These are phyloP conservation scores for Orientallactaga sibirica DNA, from an alignment of 2,797 vertebrate species.

Conservation along the genomic window DNA sequence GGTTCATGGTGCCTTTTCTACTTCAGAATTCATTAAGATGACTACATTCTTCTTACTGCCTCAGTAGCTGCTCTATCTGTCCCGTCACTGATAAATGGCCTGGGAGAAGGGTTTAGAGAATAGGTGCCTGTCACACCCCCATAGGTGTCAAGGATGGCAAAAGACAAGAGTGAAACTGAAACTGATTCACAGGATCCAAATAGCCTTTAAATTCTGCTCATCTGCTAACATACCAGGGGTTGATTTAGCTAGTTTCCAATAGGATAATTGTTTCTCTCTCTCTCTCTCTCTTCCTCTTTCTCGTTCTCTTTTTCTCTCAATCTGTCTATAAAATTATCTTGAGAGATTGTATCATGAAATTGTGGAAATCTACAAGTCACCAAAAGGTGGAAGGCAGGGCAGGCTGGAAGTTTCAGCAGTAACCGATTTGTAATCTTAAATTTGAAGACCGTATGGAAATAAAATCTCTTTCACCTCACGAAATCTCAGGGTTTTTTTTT, in stretches of 20 bases:
- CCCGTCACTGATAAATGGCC: neutral
- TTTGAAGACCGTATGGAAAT: neutral
- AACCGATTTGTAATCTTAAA: neutral
- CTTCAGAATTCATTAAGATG: neutral
- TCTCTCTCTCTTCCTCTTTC: neutral
- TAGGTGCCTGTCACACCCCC: neutral
- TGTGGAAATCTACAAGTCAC: neutral
- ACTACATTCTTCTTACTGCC: neutral
- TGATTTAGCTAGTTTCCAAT: neutral
- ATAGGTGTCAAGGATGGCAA: neutral
- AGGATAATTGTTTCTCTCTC: neutral
- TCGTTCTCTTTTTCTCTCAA: neutral
- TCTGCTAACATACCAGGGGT: neutral
- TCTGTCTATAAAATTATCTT: neutral
- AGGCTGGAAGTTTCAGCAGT: neutral
- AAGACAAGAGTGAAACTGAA: neutral
- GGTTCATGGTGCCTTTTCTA: neutral
- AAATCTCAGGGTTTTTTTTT: neutral
- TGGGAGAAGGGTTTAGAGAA: neutral
- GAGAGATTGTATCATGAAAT: neutral
- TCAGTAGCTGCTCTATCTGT: neutral
- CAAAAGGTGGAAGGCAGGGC: neutral
- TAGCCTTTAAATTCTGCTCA: conserved; percentile 15
- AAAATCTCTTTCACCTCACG: neutral
- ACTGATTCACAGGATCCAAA: neutral